Evolutionary conservation across 1,140 invertebrate species (phyloP), one percentile per base, ranked within the genome.

Genomic region (Ceratina australensis): DNA sequence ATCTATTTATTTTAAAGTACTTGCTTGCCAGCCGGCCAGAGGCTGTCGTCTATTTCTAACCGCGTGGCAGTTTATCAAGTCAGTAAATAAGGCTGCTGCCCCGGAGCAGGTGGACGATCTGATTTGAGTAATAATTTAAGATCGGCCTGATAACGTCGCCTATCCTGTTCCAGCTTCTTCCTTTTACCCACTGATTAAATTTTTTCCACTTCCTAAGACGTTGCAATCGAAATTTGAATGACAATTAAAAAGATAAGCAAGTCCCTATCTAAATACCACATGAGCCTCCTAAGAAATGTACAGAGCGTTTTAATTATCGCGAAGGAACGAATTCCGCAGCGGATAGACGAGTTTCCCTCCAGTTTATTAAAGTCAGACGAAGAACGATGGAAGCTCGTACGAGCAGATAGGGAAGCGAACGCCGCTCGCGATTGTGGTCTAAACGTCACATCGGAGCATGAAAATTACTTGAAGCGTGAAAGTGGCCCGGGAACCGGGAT

Each of bases 1-100:
- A 84, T 77, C 77, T 84, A 84, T 84, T 83, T 84, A 84, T 84
- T 83, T 83, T 76, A 80, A 72, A 52, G 52, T 16, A 26, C 24
- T 67, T 42, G 52, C 54, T 52, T 42, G 52, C 54, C 60, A 24
- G 26, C 22, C 49, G 13, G 68, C 50, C 75, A 57, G 69, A n/a
- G 65, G 24, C 26, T 24, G 59, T 26, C 66, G 12, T 79, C 77
- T 83, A 84, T 83, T 84, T 84, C 42, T 68, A 42, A 54, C 33
- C 13, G 60, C 42, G 65, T 42, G 54, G 20, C 28, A 72, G 66
- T 84, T 69, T 77, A 81, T 84, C 82, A 71, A 79, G 82, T 49
- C 56, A 26, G 65, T 77, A 81, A 84, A 78, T 84, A 80, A 84
- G 73, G 50, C 54, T 80, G 33, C 78, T 57, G 68, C 73, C 64